Percentiles rank a stretch among this genome's conserved stretches.
Conservation (phyloP, 2,797 vertebrate genomes). For the Manis javanica region DNA sequence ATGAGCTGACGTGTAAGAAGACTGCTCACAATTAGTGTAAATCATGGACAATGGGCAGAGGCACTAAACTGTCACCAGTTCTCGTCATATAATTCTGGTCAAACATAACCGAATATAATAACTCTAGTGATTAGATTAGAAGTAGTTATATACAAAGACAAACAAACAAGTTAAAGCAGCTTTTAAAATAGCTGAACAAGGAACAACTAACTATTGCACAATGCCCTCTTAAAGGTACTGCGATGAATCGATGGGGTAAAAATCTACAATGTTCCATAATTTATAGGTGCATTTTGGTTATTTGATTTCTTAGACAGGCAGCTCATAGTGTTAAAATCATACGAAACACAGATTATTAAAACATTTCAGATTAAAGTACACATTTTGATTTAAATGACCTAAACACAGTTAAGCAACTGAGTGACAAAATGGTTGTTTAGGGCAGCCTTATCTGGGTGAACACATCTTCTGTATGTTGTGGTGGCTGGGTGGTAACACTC, state of each 20-base stretch:
- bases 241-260: slow-evolving; percentile 85
- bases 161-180: slow-evolving; percentile 90
- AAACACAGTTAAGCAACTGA: slow-evolving; percentile 79
- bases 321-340: slow-evolving; percentile 87
- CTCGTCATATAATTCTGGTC: slow-evolving; percentile 84
- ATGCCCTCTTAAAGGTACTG: slow-evolving; percentile 90
- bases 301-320: slow-evolving; percentile 87
- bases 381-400: slow-evolving; percentile 81
- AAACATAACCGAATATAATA: slow-evolving; percentile 86
- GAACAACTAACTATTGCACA: slow-evolving; percentile 91
- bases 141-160: slow-evolving; percentile 88
- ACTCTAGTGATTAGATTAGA: slow-evolving; percentile 88
- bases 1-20: slow-evolving; percentile 77
- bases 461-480: slow-evolving; percentile 70
- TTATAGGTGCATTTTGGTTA: slow-evolving; percentile 86
- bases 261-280: slow-evolving; percentile 85
- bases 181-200: slow-evolving; percentile 87
- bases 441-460: slow-evolving; percentile 79
- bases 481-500: slow-evolving; percentile 73
- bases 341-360: slow-evolving; percentile 83
- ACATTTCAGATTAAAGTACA: slow-evolving; percentile 82
- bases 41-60: slow-evolving; percentile 86
- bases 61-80: slow-evolving; percentile 87
- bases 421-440: slow-evolving; percentile 59
- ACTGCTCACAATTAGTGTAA: slow-evolving; percentile 82